phyloP scores from a whole-genome alignment of 2,888 invertebrate genomes.

The Diadegma fenestrale region DNA sequence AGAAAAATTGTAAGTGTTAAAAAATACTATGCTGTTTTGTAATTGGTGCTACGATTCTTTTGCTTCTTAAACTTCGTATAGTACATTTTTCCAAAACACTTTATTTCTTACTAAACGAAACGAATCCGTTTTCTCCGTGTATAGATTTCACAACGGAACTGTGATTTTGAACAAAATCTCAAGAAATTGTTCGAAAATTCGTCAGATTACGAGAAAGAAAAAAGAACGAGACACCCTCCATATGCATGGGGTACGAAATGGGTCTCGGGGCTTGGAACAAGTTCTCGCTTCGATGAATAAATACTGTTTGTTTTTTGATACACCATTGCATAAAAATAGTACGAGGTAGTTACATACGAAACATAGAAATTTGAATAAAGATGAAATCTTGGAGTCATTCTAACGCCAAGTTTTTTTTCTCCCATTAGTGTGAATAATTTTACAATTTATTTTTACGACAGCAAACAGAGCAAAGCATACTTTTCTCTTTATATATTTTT shows the following conservation, averaged over 20 bases:
- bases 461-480: slow-evolving; percentile 16
- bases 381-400: slow-evolving; percentile 10
- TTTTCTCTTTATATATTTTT: slow-evolving; percentile 16
- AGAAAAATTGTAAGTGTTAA: no score
- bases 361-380: slow-evolving; percentile 54
- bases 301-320: slow-evolving; percentile 5
- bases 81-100: no score
- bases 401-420: slow-evolving; percentile 12
- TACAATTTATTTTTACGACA: slow-evolving; percentile 41
- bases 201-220: background rate
- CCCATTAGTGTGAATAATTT: slow-evolving; percentile 44
- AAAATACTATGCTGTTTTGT: no score
- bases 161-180: no score
- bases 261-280: background rate
- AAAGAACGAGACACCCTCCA: background rate
- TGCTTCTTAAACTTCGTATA: no score
- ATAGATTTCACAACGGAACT: background rate
- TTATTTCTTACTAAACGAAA: no score
- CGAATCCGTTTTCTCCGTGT: no score
- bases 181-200: background rate
- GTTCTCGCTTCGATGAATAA: background rate
- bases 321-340: slow-evolving; percentile 46
- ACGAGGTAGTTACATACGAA: slow-evolving; percentile 54
- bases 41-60: no score
- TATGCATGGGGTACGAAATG: background rate